A percentile compares a stretch with the other conserved stretches of the same genome.
These are phyloP conservation scores for Adela reaumurella DNA, from an alignment of 2,888 invertebrate genomes.

Conservation along the genomic window DNA sequence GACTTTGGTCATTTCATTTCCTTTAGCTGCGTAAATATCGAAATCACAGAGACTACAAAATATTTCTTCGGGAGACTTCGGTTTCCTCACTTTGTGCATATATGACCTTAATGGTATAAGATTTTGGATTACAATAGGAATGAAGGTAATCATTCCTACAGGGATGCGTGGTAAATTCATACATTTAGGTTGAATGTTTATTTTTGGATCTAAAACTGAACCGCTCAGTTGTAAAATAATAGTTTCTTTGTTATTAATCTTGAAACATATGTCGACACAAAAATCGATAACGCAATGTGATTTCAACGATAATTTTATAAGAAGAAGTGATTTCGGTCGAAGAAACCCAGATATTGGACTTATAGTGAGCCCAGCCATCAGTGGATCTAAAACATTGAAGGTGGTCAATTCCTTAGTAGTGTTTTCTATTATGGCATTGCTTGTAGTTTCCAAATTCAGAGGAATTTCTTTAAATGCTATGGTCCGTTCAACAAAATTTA, in stretches of 20 bases:
- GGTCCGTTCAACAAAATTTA: constrained; percentile 34
- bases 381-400: constrained; percentile 47
- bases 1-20: constrained; percentile 33
- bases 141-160: constrained; percentile 30
- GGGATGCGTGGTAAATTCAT: constrained; percentile 49
- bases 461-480: constrained; percentile 38
- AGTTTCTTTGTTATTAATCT: constrained; percentile 44
- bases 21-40: constrained; percentile 28
- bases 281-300: constrained; percentile 41
- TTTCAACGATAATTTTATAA: constrained; percentile 39
- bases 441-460: constrained; percentile 32
- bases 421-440: constrained; percentile 49
- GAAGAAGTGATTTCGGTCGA: constrained; percentile 43
- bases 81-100: constrained; percentile 26
- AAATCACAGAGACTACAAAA: constrained; percentile 21
- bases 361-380: constrained; percentile 41
- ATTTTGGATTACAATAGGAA: constrained; percentile 40
- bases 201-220: constrained; percentile 45
- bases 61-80: constrained; percentile 23
- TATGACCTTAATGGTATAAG: constrained; percentile 22
- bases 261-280: constrained; percentile 30
- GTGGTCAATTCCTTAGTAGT: constrained; percentile 47
- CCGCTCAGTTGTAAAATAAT: constrained; percentile 39
- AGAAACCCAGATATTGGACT: constrained; percentile 50
- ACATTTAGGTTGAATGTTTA: constrained; percentile 43